phyloP scores from a whole-genome alignment of 2,113 vertebrate genomes.

The Pagrus major region DNA sequence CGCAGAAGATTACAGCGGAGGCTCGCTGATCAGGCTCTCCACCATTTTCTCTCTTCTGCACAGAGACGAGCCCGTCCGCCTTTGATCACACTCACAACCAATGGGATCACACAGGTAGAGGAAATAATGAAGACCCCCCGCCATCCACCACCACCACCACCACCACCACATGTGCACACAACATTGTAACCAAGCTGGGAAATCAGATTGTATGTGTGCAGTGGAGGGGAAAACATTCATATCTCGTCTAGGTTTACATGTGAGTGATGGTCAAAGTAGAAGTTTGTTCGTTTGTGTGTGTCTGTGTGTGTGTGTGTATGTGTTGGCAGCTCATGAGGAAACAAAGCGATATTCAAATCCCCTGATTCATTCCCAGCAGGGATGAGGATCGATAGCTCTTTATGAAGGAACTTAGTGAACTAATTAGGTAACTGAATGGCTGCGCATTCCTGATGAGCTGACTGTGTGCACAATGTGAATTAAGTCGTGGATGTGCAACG shows the following conservation, averaged over 20 bases:
- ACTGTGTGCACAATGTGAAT: constrained; percentile 54
- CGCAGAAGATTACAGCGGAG: constrained; percentile 85
- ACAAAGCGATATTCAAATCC: constrained; percentile 55
- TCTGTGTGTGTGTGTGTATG: constrained; percentile 10
- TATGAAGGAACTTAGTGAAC: constrained; percentile 73
- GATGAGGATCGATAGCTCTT: constrained; percentile 73
- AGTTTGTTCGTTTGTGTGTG: not conserved
- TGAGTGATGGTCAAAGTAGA: not conserved
- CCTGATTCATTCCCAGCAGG: constrained; percentile 58
- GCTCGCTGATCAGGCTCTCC: constrained; percentile 87
- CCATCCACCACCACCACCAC: not conserved
- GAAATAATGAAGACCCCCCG: constrained; percentile 82
- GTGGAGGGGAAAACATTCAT: constrained; percentile 63
- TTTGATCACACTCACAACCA: constrained; percentile 87
- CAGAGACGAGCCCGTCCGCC: constrained; percentile 76
- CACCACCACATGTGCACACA: constrained; percentile 23
- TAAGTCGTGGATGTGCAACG: constrained; percentile 38
- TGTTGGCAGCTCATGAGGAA: constrained; percentile 28
- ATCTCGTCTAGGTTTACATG: constrained; percentile 27
- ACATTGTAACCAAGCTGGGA: constrained; percentile 29
- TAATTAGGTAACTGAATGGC: constrained; percentile 69
- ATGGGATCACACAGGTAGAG: constrained; percentile 84
- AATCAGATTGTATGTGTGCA: constrained; percentile 39
- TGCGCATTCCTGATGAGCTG: constrained; percentile 65
- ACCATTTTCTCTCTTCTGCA: constrained; percentile 82